Conservation (phyloP, 2,113 vertebrate species). For the Puma concolor region DNA sequence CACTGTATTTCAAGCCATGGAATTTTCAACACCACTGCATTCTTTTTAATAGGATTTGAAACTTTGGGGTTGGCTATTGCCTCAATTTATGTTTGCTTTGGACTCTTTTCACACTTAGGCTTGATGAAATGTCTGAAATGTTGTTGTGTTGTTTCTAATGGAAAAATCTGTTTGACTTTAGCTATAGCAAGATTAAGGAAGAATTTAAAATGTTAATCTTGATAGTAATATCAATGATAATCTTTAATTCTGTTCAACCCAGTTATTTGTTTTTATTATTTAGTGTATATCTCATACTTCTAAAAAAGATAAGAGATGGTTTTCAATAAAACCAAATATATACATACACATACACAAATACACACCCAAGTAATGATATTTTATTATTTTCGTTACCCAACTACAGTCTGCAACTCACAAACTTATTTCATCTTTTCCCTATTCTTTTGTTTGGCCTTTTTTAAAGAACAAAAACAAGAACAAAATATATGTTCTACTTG, state of each 20-base stretch:
- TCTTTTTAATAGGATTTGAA: slow-evolving; percentile 57
- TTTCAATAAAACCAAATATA: not conserved
- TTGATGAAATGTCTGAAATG: slow-evolving; percentile 21
- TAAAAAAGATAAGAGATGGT: not conserved
- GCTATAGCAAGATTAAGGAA: slow-evolving; percentile 13
- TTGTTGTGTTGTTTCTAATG: slow-evolving; percentile 44
- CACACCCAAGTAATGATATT: not conserved
- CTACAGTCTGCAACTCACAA: not conserved
- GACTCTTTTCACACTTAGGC: slow-evolving; percentile 12
- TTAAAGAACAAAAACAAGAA: not conserved
- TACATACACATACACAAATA: not conserved
- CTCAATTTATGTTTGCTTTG: slow-evolving; percentile 60
- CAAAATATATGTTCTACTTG: not conserved
- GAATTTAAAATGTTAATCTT: slow-evolving; percentile 44
- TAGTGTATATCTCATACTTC: not conserved
- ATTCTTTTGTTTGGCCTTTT: not conserved
- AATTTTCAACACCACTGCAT: slow-evolving; percentile 62
- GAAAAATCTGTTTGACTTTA: slow-evolving; percentile 46
- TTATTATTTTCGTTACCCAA: not conserved
- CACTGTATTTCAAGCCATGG: not conserved
- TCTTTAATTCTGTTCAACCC: not conserved
- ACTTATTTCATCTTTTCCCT: not conserved
- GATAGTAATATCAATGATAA: not conserved
- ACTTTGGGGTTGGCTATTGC: not conserved
- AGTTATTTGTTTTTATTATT: slow-evolving; percentile 19